phyloP scores from a whole-genome alignment of 2,888 invertebrate genomes.

The Drosophila anomalata region DNA sequence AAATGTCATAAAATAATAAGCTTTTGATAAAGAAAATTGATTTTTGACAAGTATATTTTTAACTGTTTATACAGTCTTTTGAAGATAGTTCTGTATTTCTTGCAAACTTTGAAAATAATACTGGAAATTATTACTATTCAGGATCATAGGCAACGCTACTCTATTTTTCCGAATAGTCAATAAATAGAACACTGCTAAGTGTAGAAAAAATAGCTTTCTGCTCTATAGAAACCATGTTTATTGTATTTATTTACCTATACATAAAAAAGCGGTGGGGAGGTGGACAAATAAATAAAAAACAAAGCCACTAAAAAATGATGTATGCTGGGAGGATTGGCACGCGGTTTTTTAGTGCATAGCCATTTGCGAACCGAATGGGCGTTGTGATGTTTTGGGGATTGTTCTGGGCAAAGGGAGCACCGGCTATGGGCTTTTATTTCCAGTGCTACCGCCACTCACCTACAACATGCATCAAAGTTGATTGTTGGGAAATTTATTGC shows the following conservation, averaged over 20 bases:
- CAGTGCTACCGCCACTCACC: conserved; percentile 52
- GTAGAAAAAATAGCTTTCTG: neutral
- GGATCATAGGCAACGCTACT: neutral
- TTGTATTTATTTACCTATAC: conserved; percentile 25
- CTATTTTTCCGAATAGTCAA: neutral
- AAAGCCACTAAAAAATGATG: conserved; percentile 65
- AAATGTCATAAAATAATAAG: neutral
- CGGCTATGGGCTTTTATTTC: conserved; percentile 32
- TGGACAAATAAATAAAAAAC: conserved; percentile 27
- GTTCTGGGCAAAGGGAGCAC: conserved; percentile 4
- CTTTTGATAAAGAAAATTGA: neutral
- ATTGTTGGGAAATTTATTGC: conserved; percentile 81
- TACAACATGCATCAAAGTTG: conserved; percentile 76
- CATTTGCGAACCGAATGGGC: conserved; percentile 35
- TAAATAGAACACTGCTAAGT: neutral
- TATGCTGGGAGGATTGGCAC: conserved; percentile 52
- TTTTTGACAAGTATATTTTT: neutral
- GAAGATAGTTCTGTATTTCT: neutral
- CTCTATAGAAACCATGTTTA: neutral
- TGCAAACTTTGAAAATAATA: neutral
- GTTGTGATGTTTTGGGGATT: conserved; percentile 23
- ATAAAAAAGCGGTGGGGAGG: conserved; percentile 5
- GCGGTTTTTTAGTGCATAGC: conserved; percentile 54
- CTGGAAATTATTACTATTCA: neutral
- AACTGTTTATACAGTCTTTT: neutral